Evolutionary conservation across 64 coral and sea anemone genomes (phyloP), one percentile per base, ranked within the genome.

Genomic region (Anthopleura sola): DNA sequence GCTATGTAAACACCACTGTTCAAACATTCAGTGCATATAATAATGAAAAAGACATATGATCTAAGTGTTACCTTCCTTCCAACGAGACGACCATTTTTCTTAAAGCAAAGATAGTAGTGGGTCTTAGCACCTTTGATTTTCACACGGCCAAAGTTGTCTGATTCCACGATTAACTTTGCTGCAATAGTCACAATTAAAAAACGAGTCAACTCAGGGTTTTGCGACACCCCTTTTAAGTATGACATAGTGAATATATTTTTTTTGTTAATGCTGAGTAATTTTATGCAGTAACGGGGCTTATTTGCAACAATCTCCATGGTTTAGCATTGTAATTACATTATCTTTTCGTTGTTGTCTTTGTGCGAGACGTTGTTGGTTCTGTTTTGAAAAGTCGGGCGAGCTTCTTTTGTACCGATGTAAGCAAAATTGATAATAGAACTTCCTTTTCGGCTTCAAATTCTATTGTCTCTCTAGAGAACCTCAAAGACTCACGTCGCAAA

Each of bases 161-260:
- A 96, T 83, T 96, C 94, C 24, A 96, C 88, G 55, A 96, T 92
- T 31, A 96, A 60, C 75, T 96, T 96, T 13, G 94, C 94, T 96
- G 90, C 36, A 87, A 92, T 39, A 37, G 68, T 15, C 14, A 32
- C n/a, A 71, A 71, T 34, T 2, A 71, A 28, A 36, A 3, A 16
- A 71, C 28, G 34, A 34, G 34, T 34, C 1, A 32, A 15, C 14
- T 44, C 31, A 16, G 29, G 13, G 29, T 34, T 10, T 5, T 71
- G 31, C 29, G 11, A 32, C 9, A 1, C 13, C 2, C 23, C 34
- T 44, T 44, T 44, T 6, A 3, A 44, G 40, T 3, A 44, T 32
- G 66, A 17, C 66, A 33, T 13, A 17, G 10, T 6, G 34, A 23
- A 62, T 71, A 9, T 36, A 71, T 71, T 17, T 71, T 32, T 16